Base-by-base conservation (phyloP, 2,888 invertebrate species). In the Punctoribates punctum region DNA sequence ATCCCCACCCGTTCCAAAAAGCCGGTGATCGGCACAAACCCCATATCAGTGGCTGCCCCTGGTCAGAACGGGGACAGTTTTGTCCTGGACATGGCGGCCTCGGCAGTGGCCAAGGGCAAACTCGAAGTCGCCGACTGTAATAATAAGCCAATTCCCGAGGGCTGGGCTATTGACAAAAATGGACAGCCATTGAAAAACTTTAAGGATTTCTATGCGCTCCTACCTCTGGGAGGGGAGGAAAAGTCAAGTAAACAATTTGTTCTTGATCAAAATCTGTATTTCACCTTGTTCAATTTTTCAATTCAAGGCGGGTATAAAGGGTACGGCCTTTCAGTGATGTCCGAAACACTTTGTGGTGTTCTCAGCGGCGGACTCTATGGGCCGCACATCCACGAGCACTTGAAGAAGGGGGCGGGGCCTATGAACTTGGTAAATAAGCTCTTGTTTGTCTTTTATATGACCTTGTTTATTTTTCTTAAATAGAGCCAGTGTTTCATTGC, bases 171-270 rank as follows among this genome's bases (percentile, higher is more conserved):
- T 65, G 65, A 65, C 65, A 15, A 20, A 29, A 65, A 27, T 65
- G 65, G 65, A 4, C 27, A 65, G 17, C 27, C 65, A 27, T 29
- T 34, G 34, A 20, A 34, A 4, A 34, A 5, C 4, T 17, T 34
- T 4, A 20, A 65, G 17, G 20, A 65, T 8, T 65, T 65, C 17
- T 65, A 34, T 13, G 65, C 65, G 11, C 34, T 65, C 11, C 11
- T 65, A 25, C 65, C 65, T 4, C 65, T 65, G 34, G 76, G 73
- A 15, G 65, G 38, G 0, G 27, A 25, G 57, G 75, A 65, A 65
- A 73, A 73, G 46, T 75, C 74, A 73, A 78, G 77, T 78, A 78
- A 75, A 77, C n/a, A n/a, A n/a, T n/a, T n/a, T n/a, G n/a, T n/a
- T n/a, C n/a, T n/a, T n/a, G n/a, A n/a, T n/a, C n/a, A n/a, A n/a